phyloP scores from a whole-genome alignment of 2,888 invertebrate genomes.

The Parnassius mnemosyne region DNA sequence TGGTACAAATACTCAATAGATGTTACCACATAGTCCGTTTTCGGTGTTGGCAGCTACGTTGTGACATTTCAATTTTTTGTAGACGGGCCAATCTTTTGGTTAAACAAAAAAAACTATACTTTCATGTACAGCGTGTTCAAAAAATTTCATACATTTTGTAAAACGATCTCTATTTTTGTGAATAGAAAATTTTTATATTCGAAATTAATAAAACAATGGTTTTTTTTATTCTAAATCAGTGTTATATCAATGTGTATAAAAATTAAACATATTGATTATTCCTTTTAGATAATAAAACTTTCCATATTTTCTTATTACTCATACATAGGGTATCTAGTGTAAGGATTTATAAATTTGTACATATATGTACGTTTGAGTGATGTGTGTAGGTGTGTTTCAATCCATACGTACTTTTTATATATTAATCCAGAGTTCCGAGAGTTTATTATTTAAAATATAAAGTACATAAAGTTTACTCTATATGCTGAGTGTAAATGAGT shows the following conservation, averaged over 20 bases:
- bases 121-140: constrained; percentile 20
- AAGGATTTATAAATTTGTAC: constrained; percentile 36
- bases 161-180: constrained; percentile 24
- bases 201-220: constrained; percentile 23
- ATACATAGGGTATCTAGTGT: constrained; percentile 29
- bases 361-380: constrained; percentile 38
- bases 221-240: constrained; percentile 18
- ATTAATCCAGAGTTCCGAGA: constrained; percentile 23
- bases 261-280: constrained; percentile 13
- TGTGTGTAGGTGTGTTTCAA: constrained; percentile 36
- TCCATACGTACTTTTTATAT: constrained; percentile 28
- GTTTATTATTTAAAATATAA: constrained; percentile 15
- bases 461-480: constrained; percentile 9
- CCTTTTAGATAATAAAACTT: constrained; percentile 24
- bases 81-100: constrained; percentile 2
- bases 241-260: constrained; percentile 20
- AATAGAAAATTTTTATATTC: constrained; percentile 17
- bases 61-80: constrained; percentile 5
- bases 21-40: constrained; percentile 50
- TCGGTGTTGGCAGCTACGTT: constrained; percentile 23
- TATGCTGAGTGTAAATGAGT: background rate
- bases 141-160: constrained; percentile 9
- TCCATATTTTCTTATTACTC: constrained; percentile 33
- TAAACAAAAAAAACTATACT: background rate
- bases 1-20: constrained; percentile 77